Base-by-base conservation (phyloP, 1,140 invertebrate genomes). In the Colletes gigas region DNA sequence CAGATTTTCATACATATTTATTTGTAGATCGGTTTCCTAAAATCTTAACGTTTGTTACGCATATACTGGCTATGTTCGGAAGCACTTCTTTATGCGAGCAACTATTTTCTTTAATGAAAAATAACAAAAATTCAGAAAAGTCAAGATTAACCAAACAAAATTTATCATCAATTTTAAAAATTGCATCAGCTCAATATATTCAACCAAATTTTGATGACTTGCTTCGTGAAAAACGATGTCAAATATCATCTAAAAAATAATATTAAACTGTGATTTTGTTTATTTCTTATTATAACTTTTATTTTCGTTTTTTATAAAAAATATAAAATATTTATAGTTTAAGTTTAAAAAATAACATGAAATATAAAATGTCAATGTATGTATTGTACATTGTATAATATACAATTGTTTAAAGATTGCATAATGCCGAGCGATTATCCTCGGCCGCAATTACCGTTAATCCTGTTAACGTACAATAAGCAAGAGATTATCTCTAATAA, bases 241-340 rank as follows among this genome's bases (percentile, higher is more conserved):
- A 63, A 63, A 63, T 63, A 63, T 41, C 39, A 30, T 60, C 57
- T 60, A 60, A 60, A 60, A 60, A 60, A 19, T 60, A 65, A 41
- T 15, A 65, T 65, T 17, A 50, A 67, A 50, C 67, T 54, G 47
- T 69, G 50, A 69, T 54, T 69, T 54, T 69, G 67, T 55, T 69
- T 54, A 66, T 66, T 66, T 44, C 41, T 66, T 66, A 69, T 52
- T 69, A 54, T 69, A 69, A 69, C 50, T 69, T 69, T 69, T 69
- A 54, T 69, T 69, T 69, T 52, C 30, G 67, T 30, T 54, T 69
- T 69, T 55, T 54, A 54, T 69, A 30, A 69, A 69, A 69, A 54
- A 54, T 69, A 54, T 69, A 69, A 55, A 54, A 69, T 69, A 69
- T 69, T 69, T 69, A 69, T 52, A 54, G 67, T 69, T 69, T 69